phyloP scores from a whole-genome alignment of 2,797 vertebrate genomes.

The Delichon dasypus region DNA sequence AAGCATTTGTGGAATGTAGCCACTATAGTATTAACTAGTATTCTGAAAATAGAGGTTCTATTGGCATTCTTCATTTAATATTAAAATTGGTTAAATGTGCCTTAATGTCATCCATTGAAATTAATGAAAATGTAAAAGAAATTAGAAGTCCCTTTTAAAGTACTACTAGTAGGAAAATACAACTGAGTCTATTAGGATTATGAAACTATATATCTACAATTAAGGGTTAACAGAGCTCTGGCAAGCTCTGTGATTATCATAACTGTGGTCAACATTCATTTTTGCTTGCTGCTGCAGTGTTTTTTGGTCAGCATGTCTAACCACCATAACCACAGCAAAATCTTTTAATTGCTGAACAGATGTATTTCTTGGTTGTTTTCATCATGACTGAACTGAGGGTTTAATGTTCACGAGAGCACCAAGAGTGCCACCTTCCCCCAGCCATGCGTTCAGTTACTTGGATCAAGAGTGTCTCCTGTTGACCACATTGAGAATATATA shows the following conservation, averaged over 20 bases:
- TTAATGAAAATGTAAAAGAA: neutral
- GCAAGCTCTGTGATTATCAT: constrained; percentile 53
- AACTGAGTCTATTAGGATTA: neutral
- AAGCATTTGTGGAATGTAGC: neutral
- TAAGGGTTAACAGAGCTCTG: constrained; percentile 47
- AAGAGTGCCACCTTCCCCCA: neutral
- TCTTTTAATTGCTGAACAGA: constrained; percentile 77
- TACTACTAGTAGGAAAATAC: neutral
- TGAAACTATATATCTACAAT: neutral
- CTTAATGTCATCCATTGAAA: neutral
- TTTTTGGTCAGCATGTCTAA: constrained; percentile 67
- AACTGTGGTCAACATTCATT: constrained; percentile 73
- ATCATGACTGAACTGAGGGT: constrained; percentile 18
- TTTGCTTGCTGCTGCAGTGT: constrained; percentile 75
- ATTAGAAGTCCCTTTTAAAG: neutral
- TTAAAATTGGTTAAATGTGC: neutral
- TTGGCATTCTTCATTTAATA: neutral
- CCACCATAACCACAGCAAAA: constrained; percentile 61
- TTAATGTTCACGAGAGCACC: neutral
- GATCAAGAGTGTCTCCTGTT: constrained; percentile 41
- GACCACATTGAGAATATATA: neutral
- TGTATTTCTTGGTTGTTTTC: constrained; percentile 74
- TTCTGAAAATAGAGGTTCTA: neutral
- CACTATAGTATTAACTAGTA: neutral
- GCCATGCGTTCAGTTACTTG: neutral